phyloP scores from a whole-genome alignment of 2,888 invertebrate genomes.

The Erannis defoliaria region DNA sequence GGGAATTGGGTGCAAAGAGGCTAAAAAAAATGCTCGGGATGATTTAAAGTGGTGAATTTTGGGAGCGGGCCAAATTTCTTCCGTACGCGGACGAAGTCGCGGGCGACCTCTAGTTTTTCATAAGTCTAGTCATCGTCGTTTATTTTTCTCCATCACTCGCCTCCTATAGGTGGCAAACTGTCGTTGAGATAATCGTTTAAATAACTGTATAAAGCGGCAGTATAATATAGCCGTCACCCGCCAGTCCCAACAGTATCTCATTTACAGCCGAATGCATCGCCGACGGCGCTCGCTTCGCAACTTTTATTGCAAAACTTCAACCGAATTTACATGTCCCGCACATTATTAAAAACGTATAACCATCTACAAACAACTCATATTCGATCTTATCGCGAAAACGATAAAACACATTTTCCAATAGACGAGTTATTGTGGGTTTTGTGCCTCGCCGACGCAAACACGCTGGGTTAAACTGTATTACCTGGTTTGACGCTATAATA shows the following conservation, averaged over 20 bases:
- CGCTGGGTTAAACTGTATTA: slow-evolving; percentile 48
- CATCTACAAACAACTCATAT: slow-evolving; percentile 23
- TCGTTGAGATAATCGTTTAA: background rate
- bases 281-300: slow-evolving; percentile 66
- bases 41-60: too few relatives aligned
- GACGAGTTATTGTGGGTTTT: slow-evolving; percentile 35
- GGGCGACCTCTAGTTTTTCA: too few relatives aligned
- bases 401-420: slow-evolving; percentile 48
- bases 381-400: slow-evolving; percentile 41
- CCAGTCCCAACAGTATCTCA: slow-evolving; percentile 15
- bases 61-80: too few relatives aligned
- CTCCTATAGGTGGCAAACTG: too few relatives aligned
- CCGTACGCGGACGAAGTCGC: too few relatives aligned
- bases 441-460: slow-evolving; percentile 49
- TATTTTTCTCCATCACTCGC: too few relatives aligned
- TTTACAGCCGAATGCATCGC: slow-evolving; percentile 49
- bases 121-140: too few relatives aligned
- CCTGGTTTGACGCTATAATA: slow-evolving; percentile 40
- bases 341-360: slow-evolving; percentile 79
- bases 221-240: background rate
- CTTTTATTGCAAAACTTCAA: slow-evolving; percentile 83
- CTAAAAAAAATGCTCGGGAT: too few relatives aligned
- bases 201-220: background rate
- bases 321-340: slow-evolving; percentile 80
- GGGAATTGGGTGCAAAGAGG: too few relatives aligned